Base-by-base conservation (phyloP, 1,140 invertebrate species). In the Laupala kohalensis region DNA sequence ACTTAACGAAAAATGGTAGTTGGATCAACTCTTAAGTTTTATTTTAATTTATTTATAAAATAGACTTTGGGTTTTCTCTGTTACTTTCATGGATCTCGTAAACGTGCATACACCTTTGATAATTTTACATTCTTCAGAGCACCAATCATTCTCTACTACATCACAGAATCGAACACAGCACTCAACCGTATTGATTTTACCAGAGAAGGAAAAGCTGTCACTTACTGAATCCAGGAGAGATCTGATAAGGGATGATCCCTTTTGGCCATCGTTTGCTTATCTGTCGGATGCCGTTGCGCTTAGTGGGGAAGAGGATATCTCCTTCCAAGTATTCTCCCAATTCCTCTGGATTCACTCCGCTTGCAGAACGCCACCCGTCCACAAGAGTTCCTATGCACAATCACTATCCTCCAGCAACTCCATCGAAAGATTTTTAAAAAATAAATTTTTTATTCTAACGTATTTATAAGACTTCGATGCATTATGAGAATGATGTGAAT, bases 241-340 rank as follows among this genome's bases (percentile, higher is more conserved):
- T 87, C 73, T 86, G 81, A 75, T 88, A 93, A 2, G 90, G 90
- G 6, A 93, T 84, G 4, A 87, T 80, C 5, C 88, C 90, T 2
- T 85, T 83, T 0, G 86, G 84, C 90, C 90, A 92, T 6, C 86
- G 79, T 0, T 83, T 81, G 0, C 82, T 79, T 15, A 85, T 79
- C 0, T 84, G 83, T 26, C 83, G 81, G 0, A 92, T 73, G 1
- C 90, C 90, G 72, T 92, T 92, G n/a, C 87, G 81, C 3, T 64
- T 12, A 0, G 23, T 19, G 0, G 88, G 88, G 72, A 90, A 85
- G 2, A 91, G 78, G 53, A 92, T 92, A 75, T 92, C 91, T 15
- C 91, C 91, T 77, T 92, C 88, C 2, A 84, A 81, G 75, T 92
- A 92, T 19, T 83, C 84, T 5, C 90, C 89, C 74, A 90, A 78